Base-by-base conservation (phyloP, 2,888 invertebrate genomes). In the Xestia rhomboidea region DNA sequence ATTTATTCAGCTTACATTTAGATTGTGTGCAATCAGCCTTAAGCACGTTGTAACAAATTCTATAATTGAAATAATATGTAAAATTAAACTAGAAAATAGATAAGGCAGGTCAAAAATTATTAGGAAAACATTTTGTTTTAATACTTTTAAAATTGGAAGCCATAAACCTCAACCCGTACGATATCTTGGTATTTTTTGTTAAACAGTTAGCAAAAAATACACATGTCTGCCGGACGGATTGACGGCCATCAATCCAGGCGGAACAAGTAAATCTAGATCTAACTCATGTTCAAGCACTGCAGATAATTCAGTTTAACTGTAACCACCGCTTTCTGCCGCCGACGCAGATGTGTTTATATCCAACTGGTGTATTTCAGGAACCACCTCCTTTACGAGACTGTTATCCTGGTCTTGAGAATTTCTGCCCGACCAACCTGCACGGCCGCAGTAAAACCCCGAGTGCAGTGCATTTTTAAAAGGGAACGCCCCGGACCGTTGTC, bases 401-500 rank as follows among this genome's bases (percentile, higher is more conserved):
- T 94, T 93, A 93, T 91, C 91, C 91, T 92, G 92, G 92, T 92
- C 92, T 93, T 91, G 91, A 92, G 93, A 93, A 95, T 92, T 91
- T 94, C 93, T 90, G 92, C 89, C 90, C 93, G 93, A 95, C 95
- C 96, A 95, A 96, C 96, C 96, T 96, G 96, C 95, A 94, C 92
- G 93, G 93, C 91, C 92, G 95, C 92, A 95, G 92, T 95, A 94
- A 96, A 96, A 94, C 91, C 90, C 89, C 87, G 88, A 94, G 95
- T 96, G 96, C 95, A 96, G 96, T 96, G 96, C 96, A 96, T 96
- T 96, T 96, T 96, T 95, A 96, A 96, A 94, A 94, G 94, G 95
- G 92, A 94, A 94, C 95, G 94, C 95, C 96, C 96, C 94, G 89
- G 91, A 86, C 89, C 85, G 89, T 89, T 90, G 93, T 92, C 91